Conservation (phyloP, 2,113 vertebrate genomes). For the Typhlomys cinereus region DNA sequence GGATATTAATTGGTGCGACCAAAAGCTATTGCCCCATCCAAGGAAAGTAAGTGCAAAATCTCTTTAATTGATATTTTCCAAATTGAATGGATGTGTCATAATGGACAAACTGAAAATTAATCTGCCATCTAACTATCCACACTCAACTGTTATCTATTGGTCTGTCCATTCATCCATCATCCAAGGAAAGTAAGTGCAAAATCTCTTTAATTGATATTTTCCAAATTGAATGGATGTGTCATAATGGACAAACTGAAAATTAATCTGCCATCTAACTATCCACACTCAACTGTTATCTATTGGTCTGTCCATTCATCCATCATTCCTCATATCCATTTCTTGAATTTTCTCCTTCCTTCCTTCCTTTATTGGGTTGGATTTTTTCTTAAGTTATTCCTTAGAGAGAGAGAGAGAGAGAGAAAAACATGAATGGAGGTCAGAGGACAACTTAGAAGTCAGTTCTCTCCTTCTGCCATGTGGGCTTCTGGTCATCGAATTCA, state of each 20-base stretch:
- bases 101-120: not conserved
- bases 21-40: conserved; percentile 65
- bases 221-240: not conserved
- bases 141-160: not conserved
- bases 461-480: not conserved
- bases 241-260: not conserved
- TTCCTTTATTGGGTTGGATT: too few relatives aligned
- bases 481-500: too few relatives aligned
- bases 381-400: too few relatives aligned
- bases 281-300: not conserved
- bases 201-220: not conserved
- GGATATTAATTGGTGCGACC: conserved; percentile 74
- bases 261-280: not conserved
- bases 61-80: conserved; percentile 1
- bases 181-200: conserved; percentile 72
- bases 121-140: not conserved
- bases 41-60: conserved; percentile 71
- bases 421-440: too few relatives aligned
- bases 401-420: too few relatives aligned
- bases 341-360: not conserved
- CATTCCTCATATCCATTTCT: too few relatives aligned
- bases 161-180: not conserved
- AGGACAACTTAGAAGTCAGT: too few relatives aligned
- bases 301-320: not conserved
- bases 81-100: not conserved